Evolutionary conservation across 2,113 vertebrate genomes (phyloP).

Genomic region (Lophius piscatorius): DNA sequence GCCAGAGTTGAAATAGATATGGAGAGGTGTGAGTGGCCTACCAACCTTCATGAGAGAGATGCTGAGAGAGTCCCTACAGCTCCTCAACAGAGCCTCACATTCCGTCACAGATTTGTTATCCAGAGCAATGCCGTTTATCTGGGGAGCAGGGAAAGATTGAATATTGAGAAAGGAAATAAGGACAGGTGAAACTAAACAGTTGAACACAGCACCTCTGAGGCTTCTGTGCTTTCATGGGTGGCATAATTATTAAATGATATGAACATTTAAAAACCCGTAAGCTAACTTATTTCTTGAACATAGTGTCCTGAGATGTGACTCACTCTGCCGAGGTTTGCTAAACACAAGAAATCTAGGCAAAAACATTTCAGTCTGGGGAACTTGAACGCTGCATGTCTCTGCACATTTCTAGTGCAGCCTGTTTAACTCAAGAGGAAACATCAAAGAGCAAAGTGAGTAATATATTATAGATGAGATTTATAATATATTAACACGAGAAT

Average conservation of each 20-base stretch:
- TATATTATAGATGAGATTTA: conserved; percentile 19
- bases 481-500: conserved; percentile 12
- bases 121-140: conserved; percentile 97
- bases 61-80: conserved; percentile 91
- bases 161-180: conserved; percentile 30
- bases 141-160: conserved; percentile 41
- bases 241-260: conserved; percentile 12
- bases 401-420: conserved; percentile 48
- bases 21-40: too few relatives aligned
- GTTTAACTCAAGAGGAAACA: conserved; percentile 9
- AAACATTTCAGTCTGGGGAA: conserved; percentile 39
- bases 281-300: conserved; percentile 34
- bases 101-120: conserved; percentile 98
- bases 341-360: conserved; percentile 59
- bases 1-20: too few relatives aligned
- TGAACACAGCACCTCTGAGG: background rate
- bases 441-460: conserved; percentile 12
- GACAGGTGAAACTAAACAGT: conserved; percentile 46
- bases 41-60: conserved; percentile 97
- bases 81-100: conserved; percentile 93
- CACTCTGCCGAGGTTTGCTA: conserved; percentile 2
- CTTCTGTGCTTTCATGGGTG: background rate
- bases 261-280: conserved; percentile 32
- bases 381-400: conserved; percentile 28
- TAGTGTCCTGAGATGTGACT: conserved; percentile 7